phyloP scores from a whole-genome alignment of 2,113 vertebrate species.

The Gallinago media region DNA sequence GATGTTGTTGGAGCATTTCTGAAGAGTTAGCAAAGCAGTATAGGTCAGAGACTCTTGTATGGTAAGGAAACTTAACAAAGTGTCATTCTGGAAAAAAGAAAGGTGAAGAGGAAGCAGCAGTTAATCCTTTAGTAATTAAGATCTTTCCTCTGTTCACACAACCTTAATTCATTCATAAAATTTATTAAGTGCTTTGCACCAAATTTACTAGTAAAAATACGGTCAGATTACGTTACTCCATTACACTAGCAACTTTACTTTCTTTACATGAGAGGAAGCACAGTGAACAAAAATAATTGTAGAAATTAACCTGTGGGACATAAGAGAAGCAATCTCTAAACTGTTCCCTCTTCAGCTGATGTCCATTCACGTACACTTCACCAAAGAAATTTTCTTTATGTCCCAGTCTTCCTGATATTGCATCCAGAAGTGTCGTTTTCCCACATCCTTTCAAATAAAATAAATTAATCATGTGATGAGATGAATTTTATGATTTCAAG shows the following conservation, averaged over 20 bases:
- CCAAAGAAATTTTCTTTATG: slow-evolving; percentile 78
- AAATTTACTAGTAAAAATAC: not conserved
- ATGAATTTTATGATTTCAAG: not conserved
- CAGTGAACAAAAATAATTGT: not conserved
- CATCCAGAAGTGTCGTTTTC: slow-evolving; percentile 93
- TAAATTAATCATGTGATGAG: not conserved
- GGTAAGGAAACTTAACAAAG: slow-evolving; percentile 90
- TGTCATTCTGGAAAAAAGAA: slow-evolving; percentile 80
- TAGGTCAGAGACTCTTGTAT: slow-evolving; percentile 90
- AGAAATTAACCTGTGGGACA: slow-evolving; percentile 87
- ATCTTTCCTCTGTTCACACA: not conserved
- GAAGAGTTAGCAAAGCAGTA: slow-evolving; percentile 87
- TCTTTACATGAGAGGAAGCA: not conserved
- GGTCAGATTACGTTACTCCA: not conserved
- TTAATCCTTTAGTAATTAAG: not conserved
- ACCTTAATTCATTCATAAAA: not conserved
- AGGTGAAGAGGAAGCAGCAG: not conserved
- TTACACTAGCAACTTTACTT: not conserved
- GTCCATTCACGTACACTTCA: slow-evolving; percentile 89
- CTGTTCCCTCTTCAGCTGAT: slow-evolving; percentile 81
- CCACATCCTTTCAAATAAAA: slow-evolving; percentile 85
- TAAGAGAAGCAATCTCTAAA: slow-evolving; percentile 96
- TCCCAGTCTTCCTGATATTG: slow-evolving; percentile 88
- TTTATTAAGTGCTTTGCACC: not conserved
- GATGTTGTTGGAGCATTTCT: slow-evolving; percentile 64